Conservation (phyloP, 1,140 invertebrate genomes). For the Glomeris maerens region DNA sequence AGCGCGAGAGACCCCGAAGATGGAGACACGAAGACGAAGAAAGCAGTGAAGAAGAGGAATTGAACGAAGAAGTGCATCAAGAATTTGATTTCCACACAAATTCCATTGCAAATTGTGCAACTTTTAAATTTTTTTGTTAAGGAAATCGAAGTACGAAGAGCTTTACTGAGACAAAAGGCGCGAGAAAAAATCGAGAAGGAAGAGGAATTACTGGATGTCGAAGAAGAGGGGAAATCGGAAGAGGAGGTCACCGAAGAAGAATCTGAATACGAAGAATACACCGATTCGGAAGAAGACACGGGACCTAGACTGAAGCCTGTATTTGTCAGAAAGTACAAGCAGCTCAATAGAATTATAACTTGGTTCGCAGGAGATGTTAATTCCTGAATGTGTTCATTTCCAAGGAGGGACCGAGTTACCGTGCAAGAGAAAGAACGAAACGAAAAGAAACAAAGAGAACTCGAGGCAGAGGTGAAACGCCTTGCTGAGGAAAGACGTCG, state of each 20-base stretch:
- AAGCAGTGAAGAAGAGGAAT: conserved; percentile 28
- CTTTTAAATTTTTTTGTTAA: conserved; percentile 13
- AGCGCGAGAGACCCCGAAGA: conserved; percentile 10
- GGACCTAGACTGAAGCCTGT: conserved; percentile 86
- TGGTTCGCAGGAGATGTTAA: neutral
- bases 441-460: conserved; percentile 63
- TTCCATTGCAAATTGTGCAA: neutral
- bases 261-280: conserved; percentile 71
- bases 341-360: neutral
- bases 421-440: conserved; percentile 87
- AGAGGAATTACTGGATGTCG: conserved; percentile 43
- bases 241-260: conserved; percentile 61
- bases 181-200: conserved; percentile 51
- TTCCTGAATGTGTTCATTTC: conserved; percentile 10
- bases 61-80: conserved; percentile 19
- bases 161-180: conserved; percentile 23
- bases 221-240: conserved; percentile 50
- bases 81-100: conserved; percentile 9
- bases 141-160: conserved; percentile 21
- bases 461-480: conserved; percentile 59
- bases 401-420: conserved; percentile 71
- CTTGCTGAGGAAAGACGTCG: conserved; percentile 62
- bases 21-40: conserved; percentile 22
- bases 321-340: conserved; percentile 68
- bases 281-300: conserved; percentile 72